A percentile compares a stretch with the other conserved stretches of the same genome.
These are phyloP conservation scores for Megatriorchis doriae DNA, from an alignment of 2,113 vertebrate species.

Conservation along the genomic window DNA sequence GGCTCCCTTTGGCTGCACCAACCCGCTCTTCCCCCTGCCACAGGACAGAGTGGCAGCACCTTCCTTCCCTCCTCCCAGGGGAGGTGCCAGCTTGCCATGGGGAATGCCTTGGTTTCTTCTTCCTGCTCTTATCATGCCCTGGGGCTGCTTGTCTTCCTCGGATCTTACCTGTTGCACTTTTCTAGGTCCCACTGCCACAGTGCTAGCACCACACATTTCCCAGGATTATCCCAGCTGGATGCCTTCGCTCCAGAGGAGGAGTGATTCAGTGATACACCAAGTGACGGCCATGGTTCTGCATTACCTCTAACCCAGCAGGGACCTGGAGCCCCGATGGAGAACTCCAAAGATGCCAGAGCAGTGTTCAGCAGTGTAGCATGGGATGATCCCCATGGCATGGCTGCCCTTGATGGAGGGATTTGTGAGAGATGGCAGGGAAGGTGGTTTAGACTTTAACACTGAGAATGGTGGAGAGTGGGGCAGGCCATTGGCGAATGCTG, in stretches of 20 bases:
- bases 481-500: neutral
- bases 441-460: neutral
- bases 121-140: neutral
- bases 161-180: neutral
- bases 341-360: neutral
- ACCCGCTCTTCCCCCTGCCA: neutral
- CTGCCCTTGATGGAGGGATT: neutral
- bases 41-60: neutral
- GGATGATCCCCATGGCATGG: neutral
- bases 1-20: neutral
- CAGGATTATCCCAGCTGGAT: neutral
- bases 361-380: fast-evolving
- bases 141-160: neutral
- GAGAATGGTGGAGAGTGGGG: neutral
- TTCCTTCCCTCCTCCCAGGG: neutral
- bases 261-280: fast-evolving
- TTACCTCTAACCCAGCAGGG: neutral
- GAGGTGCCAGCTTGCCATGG: neutral
- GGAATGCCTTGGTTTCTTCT: neutral
- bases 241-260: neutral
- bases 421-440: neutral
- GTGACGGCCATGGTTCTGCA: fast-evolving
- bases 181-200: neutral
- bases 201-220: neutral
- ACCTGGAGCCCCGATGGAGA: neutral